These are phyloP conservation scores for Muscicapa striata DNA, from an alignment of 2,797 vertebrate species.

Conservation along the genomic window DNA sequence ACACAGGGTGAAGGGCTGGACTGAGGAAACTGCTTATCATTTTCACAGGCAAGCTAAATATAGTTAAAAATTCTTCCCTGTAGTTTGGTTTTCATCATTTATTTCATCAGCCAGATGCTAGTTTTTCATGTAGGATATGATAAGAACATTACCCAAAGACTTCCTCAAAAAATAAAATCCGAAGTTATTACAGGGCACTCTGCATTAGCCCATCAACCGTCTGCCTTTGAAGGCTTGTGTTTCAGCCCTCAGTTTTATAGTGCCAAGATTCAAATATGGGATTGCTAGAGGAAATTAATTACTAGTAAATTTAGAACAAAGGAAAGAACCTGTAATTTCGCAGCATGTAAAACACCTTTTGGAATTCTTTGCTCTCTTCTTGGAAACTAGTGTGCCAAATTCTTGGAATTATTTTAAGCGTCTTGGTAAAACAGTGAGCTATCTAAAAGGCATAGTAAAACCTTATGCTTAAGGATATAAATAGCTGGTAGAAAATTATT, in stretches of 20 bases:
- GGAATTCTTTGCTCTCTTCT: slow-evolving; percentile 65
- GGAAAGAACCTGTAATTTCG: slow-evolving; percentile 65
- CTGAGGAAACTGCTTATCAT: background rate
- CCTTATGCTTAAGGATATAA: slow-evolving; percentile 13
- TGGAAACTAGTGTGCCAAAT: slow-evolving; percentile 30
- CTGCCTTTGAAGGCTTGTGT: slow-evolving; percentile 53
- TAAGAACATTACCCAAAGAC: slow-evolving; percentile 36
- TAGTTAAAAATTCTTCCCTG: background rate
- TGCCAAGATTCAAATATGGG: slow-evolving; percentile 53
- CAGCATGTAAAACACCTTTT: slow-evolving; percentile 66
- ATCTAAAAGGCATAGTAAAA: slow-evolving; percentile 6
- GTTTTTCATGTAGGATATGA: slow-evolving; percentile 26
- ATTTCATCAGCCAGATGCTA: slow-evolving; percentile 42
- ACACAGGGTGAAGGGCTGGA: background rate
- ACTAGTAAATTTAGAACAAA: slow-evolving; percentile 71
- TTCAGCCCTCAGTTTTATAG: slow-evolving; percentile 39
- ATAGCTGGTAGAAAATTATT: slow-evolving; percentile 20
- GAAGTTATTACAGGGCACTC: background rate
- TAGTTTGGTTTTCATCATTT: slow-evolving; percentile 19
- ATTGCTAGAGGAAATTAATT: slow-evolving; percentile 70
- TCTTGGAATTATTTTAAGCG: slow-evolving; percentile 56
- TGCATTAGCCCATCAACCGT: background rate
- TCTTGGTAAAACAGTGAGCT: background rate
- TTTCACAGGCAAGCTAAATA: background rate
- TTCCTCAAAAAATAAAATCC: slow-evolving; percentile 30